Evolutionary conservation across 1,140 invertebrate species (phyloP), one percentile per base, ranked within the genome.

Genomic region (Colletes gigas): DNA sequence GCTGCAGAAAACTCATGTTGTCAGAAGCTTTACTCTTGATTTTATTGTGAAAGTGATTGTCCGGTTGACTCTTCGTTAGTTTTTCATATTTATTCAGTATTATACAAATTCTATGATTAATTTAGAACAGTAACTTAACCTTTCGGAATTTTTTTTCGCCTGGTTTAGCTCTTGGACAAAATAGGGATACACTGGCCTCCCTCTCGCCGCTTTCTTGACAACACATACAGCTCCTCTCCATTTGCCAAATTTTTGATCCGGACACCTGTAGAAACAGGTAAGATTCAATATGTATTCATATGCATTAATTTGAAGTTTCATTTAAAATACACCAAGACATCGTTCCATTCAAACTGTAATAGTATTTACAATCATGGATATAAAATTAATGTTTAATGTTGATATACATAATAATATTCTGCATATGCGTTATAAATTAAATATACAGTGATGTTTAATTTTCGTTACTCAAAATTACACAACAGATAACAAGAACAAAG

Each of bases 211-310:
- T 98, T 92, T 98, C 97, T 92, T 98, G 97, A 92, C 98, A 98
- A 90, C 98, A 98, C 96, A 98, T 98, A 88, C 98, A 98, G 12
- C 97, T 98, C 60, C 98, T 94, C 92, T 98, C 98, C 96, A 98
- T 98, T 95, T 98, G 97, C 98, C 98, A 98, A 90, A 98, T 97
- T 94, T 98, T 98, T 82, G 97, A 98, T 14, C 97, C 97, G n/a
- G 97, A 98, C 8, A 98, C 97, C 97, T 98, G 81, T 80, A 67
- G 78, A 82, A 79, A 82, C 44, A 90, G 83, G 87, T 89, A 81
- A 17, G 17, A 69, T 17, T 14, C 17, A 65, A 65, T 52, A 19
- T 5, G 9, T 41, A 4, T 66, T 78, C 57, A 8, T 57, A 1
- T 19, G 1, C 9, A 0, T 52, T 44, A 57, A 10, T 19, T 57